A percentile compares a stretch with the other conserved stretches of the same genome.
Conservation (phyloP, 2,797 vertebrate genomes). For the Babyrousa celebensis region DNA sequence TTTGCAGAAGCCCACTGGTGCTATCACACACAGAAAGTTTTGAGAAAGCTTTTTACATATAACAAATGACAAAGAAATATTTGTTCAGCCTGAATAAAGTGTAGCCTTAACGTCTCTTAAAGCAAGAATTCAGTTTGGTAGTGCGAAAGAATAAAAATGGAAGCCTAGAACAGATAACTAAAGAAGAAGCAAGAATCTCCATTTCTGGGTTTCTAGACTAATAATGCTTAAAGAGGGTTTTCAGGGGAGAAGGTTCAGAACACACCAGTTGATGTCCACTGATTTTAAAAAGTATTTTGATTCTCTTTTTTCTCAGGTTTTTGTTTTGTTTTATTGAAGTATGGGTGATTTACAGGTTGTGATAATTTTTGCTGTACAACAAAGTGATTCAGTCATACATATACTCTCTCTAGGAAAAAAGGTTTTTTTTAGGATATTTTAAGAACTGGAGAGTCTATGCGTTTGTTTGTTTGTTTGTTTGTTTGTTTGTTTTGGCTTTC, state of each 20-base stretch:
- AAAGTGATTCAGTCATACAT: too few species aligned
- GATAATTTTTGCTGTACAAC: too few species aligned
- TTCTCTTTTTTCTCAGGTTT: background rate
- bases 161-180: background rate
- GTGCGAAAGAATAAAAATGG: background rate
- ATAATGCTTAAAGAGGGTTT: background rate
- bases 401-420: background rate
- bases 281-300: conserved; percentile 27
- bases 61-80: background rate
- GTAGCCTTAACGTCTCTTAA: background rate
- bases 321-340: too few species aligned
- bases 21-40: background rate
- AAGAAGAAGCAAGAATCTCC: background rate
- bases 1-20: background rate
- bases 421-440: conserved; percentile 26
- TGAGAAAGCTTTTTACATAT: background rate
- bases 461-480: too few species aligned
- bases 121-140: background rate
- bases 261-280: background rate
- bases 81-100: background rate
- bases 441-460: background rate
- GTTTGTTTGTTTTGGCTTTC: too few species aligned
- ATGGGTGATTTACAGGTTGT: too few species aligned
- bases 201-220: background rate
- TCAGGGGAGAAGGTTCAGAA: background rate